Conservation (phyloP, 2,113 vertebrate species). For the Smithornis capensis region DNA sequence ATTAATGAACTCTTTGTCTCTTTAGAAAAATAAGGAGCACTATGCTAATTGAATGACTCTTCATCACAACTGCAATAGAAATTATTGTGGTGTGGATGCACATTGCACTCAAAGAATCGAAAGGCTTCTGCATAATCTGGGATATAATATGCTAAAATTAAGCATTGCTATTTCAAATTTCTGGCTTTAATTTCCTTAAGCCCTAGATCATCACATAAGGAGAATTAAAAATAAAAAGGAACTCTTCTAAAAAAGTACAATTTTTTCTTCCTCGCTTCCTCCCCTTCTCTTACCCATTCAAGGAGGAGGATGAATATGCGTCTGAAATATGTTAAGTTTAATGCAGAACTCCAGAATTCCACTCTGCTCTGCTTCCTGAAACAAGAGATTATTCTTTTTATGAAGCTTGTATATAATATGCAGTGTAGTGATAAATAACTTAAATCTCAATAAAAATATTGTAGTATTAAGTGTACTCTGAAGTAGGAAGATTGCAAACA, state of each 20-base stretch:
- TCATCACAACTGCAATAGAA: neutral
- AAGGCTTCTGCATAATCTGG: neutral
- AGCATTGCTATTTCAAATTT: neutral
- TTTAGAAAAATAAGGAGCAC: neutral
- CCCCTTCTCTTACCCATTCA: neutral
- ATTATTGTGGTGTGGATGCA: neutral
- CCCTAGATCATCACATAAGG: neutral
- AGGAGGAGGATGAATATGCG: neutral
- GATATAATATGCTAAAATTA: neutral
- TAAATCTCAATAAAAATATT: neutral
- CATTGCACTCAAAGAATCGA: neutral
- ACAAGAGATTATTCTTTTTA: neutral
- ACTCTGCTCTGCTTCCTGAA: neutral
- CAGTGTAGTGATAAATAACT: neutral
- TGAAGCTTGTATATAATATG: neutral
- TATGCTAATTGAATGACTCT: neutral
- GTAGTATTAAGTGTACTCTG: neutral
- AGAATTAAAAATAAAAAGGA: neutral
- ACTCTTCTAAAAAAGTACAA: neutral
- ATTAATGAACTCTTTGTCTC: neutral
- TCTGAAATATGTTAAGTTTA: neutral
- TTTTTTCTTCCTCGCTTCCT: fast-evolving
- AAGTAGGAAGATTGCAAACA: neutral
- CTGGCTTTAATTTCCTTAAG: neutral
- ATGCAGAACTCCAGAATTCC: neutral